Percentiles rank a stretch among this genome's conserved stretches.
These are phyloP conservation scores for Callopanchax toddi DNA, from an alignment of 2,113 vertebrate genomes.

Conservation along the genomic window DNA sequence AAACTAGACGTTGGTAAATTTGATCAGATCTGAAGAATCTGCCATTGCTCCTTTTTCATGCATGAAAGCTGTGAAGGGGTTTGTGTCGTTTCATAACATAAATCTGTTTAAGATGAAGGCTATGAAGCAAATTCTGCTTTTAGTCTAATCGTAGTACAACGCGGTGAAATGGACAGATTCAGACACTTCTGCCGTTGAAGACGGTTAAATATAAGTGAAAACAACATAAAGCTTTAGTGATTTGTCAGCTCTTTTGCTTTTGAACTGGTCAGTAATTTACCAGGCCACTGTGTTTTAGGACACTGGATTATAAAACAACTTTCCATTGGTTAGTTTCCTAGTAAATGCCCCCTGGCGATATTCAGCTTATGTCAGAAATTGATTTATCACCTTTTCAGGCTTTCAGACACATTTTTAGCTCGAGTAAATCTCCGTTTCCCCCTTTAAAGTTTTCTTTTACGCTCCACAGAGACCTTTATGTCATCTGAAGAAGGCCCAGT, in stretches of 20 bases:
- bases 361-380: constrained; percentile 7
- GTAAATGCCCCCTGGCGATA: not conserved
- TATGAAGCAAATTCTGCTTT: too few species aligned
- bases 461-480: constrained; percentile 18
- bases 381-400: constrained; percentile 13
- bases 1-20: too few species aligned
- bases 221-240: too few species aligned
- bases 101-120: too few species aligned
- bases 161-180: not conserved
- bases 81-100: too few species aligned
- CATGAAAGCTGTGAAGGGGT: too few species aligned
- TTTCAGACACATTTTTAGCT: constrained; percentile 2
- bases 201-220: not conserved
- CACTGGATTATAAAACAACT: constrained; percentile 9
- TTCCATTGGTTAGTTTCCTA: constrained; percentile 3
- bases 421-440: not conserved
- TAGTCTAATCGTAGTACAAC: too few species aligned
- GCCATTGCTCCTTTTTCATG: too few species aligned
- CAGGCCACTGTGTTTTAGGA: not conserved
- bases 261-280: not conserved
- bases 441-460: constrained; percentile 19
- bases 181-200: not conserved
- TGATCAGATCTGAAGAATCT: too few species aligned
- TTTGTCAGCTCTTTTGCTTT: not conserved
- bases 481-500: constrained; percentile 46